phyloP scores from a whole-genome alignment of 2,797 vertebrate genomes.

The Myotis planiceps region DNA sequence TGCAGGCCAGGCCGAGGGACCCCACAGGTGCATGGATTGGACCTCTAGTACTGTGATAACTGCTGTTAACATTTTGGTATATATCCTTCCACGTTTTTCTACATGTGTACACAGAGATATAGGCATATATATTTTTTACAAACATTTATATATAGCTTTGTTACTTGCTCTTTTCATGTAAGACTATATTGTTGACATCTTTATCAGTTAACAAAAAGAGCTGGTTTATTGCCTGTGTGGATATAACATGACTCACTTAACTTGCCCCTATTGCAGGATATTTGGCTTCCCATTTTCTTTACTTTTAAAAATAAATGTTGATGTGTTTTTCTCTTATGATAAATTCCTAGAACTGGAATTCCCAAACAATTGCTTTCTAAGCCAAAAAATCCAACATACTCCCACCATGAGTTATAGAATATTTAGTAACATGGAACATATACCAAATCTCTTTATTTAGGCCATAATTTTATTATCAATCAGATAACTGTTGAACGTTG shows the following conservation, averaged over 20 bases:
- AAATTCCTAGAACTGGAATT: slow-evolving; percentile 42
- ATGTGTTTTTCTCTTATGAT: slow-evolving; percentile 24
- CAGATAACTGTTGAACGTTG: background rate
- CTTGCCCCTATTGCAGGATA: background rate
- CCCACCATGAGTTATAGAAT: background rate
- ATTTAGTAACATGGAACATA: background rate
- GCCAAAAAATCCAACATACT: background rate
- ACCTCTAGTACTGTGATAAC: background rate
- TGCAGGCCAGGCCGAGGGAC: too few relatives aligned
- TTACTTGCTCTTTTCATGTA: background rate
- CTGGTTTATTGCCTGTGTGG: background rate
- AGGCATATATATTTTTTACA: background rate
- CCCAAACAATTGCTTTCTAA: background rate
- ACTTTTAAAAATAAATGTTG: slow-evolving; percentile 11
- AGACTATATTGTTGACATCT: background rate
- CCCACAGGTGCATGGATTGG: too few relatives aligned
- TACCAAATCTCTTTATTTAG: background rate
- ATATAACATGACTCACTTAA: background rate
- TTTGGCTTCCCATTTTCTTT: background rate
- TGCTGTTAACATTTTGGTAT: slow-evolving; percentile 27
- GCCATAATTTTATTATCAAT: background rate
- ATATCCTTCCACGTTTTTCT: background rate
- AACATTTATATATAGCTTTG: background rate
- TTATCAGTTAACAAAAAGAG: background rate
- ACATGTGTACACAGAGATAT: background rate